phyloP scores from a whole-genome alignment of 53 echinoderm and acorn worm species.

The Glandiceps talaboti region DNA sequence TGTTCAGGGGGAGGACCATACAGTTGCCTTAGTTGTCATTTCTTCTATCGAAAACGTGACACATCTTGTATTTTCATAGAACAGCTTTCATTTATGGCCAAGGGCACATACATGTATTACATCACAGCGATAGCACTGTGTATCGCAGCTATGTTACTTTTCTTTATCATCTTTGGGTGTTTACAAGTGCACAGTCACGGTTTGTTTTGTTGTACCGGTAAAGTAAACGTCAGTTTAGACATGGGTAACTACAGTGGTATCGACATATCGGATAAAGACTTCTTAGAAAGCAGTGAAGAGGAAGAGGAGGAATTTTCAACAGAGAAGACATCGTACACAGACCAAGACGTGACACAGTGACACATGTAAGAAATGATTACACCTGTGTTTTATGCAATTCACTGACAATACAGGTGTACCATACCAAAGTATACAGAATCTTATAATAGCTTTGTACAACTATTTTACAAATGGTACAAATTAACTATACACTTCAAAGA shows the following conservation, averaged over 20 bases:
- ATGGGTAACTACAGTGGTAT: background rate
- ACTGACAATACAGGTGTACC: no score
- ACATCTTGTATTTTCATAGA: conserved; percentile 29
- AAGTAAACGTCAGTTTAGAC: background rate
- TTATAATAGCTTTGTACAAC: no score
- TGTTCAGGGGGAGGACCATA: conserved; percentile 41
- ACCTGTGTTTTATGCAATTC: no score
- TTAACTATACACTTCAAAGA: no score
- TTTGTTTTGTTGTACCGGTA: background rate
- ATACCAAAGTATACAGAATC: no score
- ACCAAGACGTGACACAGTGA: no score
- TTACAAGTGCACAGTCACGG: background rate
- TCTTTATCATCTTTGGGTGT: background rate
- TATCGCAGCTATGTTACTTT: background rate
- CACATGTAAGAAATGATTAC: no score
- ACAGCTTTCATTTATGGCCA: background rate
- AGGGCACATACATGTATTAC: background rate
- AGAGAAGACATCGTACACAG: background rate
- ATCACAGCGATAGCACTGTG: background rate
- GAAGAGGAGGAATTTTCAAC: background rate
- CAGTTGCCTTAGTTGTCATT: conserved; percentile 65
- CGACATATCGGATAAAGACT: background rate
- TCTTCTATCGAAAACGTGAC: conserved; percentile 48
- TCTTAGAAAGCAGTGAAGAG: background rate
- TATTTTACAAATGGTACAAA: no score